phyloP scores from a whole-genome alignment of 2,113 vertebrate species.

The Myotis yumanensis region DNA sequence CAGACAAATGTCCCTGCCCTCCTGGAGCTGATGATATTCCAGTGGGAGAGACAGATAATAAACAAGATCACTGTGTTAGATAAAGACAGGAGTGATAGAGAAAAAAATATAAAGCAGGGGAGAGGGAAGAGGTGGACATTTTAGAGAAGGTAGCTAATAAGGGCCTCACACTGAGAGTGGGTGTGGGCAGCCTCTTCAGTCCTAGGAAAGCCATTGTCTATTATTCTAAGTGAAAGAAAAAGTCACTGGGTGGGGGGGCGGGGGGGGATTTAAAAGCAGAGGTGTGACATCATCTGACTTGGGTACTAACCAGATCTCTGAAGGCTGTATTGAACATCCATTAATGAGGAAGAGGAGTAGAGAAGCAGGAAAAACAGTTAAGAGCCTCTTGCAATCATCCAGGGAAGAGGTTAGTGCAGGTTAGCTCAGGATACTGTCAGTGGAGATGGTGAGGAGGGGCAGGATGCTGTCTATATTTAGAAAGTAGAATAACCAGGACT shows the following conservation, averaged over 20 bases:
- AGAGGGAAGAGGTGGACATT: background rate
- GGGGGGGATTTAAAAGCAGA: background rate
- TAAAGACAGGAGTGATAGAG: background rate
- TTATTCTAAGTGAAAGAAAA: slow-evolving; percentile 22
- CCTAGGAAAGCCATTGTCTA: background rate
- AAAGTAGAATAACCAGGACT: background rate
- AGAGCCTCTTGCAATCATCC: background rate
- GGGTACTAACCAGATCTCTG: background rate
- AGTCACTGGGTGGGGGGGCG: background rate
- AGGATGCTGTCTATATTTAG: background rate
- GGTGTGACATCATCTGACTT: background rate
- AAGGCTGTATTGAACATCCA: background rate
- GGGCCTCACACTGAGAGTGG: background rate
- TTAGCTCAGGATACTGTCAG: background rate
- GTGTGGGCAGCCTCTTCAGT: background rate
- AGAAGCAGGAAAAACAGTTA: background rate
- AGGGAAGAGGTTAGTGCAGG: background rate
- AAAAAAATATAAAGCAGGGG: slow-evolving; percentile 9
- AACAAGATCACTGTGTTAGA: background rate
- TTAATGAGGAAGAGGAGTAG: background rate
- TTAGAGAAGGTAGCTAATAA: background rate
- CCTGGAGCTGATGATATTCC: background rate
- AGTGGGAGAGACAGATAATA: background rate
- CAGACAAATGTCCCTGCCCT: background rate
- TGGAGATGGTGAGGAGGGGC: background rate